Base-by-base conservation (phyloP, 1,140 invertebrate genomes). In the Psilanteris sp. region DNA sequence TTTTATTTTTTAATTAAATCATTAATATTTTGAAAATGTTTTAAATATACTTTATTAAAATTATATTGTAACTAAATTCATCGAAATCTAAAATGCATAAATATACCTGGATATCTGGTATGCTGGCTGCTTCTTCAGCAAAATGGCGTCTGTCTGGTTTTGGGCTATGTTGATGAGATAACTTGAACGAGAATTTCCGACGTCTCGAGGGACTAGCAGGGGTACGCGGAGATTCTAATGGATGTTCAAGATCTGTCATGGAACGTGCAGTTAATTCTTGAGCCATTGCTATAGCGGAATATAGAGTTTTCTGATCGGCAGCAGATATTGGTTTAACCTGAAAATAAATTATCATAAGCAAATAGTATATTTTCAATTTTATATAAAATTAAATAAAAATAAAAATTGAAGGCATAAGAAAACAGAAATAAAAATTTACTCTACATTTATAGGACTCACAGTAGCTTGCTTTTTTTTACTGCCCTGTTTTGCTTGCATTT, bases 251-350 rank as follows among this genome's bases (percentile, higher is more conserved):
- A 80, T 96, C 94, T 78, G 92, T 93, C 94, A 97, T 96, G 2
- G 95, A 96, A 80, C 92, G 93, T 37, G 92, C 93, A 18, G 95
- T 96, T 50, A 98, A 91, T 87, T 98, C 96, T 89, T 97, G 97
- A 13, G 96, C 96, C 87, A 98, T 91, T 18, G 95, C 96, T 66
- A 98, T 97, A 3, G 97, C 97, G 31, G 94, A 94, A 77, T 98
- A 96, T 16, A 99, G 89, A n/a, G 95, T 96, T 83, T 94, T 95
- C 82, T 97, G 92, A 85, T 98, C 97, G 57, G 96, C 94, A 0
- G 96, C 94, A 11, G 97, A 98, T 87, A 98, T 97, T 7, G 94
- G 95, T 86, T 98, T 98, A 37, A 99, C 94, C 91, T 91, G 77
- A 10, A 85, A 77, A 41, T 1, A 22, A 14, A 26, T 5, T 26